Evolutionary conservation across 2,888 invertebrate species (phyloP).

Genomic region (Thalpophila matura): DNA sequence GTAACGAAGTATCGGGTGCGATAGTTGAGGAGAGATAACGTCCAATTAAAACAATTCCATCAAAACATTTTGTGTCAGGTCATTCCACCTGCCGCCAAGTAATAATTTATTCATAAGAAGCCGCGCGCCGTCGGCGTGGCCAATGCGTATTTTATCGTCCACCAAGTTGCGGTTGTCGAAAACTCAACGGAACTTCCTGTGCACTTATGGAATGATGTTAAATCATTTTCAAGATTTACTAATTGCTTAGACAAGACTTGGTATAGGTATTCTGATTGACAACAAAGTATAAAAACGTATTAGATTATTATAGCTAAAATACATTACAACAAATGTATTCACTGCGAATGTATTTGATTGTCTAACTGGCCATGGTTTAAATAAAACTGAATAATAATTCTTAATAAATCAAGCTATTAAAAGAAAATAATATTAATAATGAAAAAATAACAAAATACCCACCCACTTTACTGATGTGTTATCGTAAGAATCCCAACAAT

Average conservation of each 20-base stretch:
- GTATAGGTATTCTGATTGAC: no score
- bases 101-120: conserved; percentile 89
- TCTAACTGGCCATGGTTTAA: no score
- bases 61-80: conserved; percentile 91
- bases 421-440: no score
- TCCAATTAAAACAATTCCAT: conserved; percentile 91
- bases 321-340: no score
- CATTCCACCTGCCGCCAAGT: conserved; percentile 88
- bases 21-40: conserved; percentile 85
- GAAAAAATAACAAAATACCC: no score
- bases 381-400: no score
- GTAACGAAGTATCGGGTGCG: conserved; percentile 81
- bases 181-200: conserved; percentile 57
- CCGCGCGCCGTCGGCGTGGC: conserved; percentile 71
- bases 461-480: no score
- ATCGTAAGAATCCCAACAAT: no score
- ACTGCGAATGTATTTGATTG: no score
- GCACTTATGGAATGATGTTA: conserved; percentile 38
- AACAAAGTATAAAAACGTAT: no score
- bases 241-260: neutral
- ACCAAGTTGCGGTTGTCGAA: conserved; percentile 56
- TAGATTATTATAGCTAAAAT: no score
- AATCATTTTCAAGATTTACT: conserved; percentile 21
- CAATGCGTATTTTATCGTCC: conserved; percentile 58
- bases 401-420: no score